Conservation (phyloP, 2,888 invertebrate genomes). For the Drosophila mettleri region DNA sequence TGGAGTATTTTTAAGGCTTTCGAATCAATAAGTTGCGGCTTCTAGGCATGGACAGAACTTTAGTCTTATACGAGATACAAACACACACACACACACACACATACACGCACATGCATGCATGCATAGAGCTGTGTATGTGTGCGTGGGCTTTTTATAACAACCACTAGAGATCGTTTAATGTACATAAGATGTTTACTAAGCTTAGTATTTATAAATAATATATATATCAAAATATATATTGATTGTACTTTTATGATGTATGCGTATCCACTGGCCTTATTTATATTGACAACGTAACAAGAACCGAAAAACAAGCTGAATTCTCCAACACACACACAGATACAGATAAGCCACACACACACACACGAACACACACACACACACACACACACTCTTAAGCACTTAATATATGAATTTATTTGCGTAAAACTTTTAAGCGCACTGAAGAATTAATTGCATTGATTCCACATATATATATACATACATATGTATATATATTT, state of each 20-base stretch:
- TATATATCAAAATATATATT: conserved; percentile 10
- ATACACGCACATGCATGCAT: background rate
- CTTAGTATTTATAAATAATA: conserved; percentile 45
- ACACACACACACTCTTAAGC: conserved; percentile 33
- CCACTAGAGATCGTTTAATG: conserved; percentile 46
- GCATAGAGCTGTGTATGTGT: conserved; percentile 7
- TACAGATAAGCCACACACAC: too few relatives aligned
- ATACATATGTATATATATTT: conserved; percentile 14
- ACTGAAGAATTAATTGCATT: conserved; percentile 55
- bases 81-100: conserved; percentile 3
- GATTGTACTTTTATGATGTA: conserved; percentile 82
- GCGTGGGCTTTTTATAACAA: conserved; percentile 43
- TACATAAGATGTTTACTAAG: conserved; percentile 49
- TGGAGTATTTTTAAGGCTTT: conserved; percentile 54
- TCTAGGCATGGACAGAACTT: conserved; percentile 51
- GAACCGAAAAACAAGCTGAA: conserved; percentile 43
- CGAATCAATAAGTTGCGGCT: conserved; percentile 68
- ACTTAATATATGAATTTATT: conserved; percentile 56
- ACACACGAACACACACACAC: conserved; percentile 10
- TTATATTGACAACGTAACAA: conserved; percentile 69
- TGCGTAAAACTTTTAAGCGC: conserved; percentile 59
- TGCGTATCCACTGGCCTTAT: conserved; percentile 84
- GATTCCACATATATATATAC: conserved; percentile 36
- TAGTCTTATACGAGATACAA: conserved; percentile 46
- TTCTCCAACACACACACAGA: conserved; percentile 33